Evolutionary conservation across 2,797 vertebrate species (phyloP).

Genomic region (Lepus townsendii): DNA sequence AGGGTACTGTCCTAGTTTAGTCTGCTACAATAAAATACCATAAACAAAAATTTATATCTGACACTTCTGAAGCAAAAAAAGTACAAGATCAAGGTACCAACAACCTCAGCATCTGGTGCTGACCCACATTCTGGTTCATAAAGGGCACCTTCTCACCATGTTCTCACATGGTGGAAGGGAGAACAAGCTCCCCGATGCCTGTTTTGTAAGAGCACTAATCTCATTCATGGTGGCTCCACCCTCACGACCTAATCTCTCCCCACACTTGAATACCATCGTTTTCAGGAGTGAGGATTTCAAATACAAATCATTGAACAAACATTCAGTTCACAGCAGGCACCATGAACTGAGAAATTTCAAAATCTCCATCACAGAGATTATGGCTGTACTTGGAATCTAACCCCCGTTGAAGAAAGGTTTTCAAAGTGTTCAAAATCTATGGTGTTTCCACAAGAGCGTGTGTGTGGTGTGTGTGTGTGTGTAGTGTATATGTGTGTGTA

Average conservation of each 20-base stretch:
- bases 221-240: not conserved
- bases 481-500: not conserved
- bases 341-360: not conserved
- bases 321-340: not conserved
- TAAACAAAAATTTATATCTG: not conserved
- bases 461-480: not conserved
- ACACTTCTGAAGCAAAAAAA: not conserved
- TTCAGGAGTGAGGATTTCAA: not conserved
- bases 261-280: not conserved
- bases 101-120: not conserved
- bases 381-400: not conserved
- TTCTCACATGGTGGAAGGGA: not conserved
- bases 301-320: not conserved
- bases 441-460: not conserved
- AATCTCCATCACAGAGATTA: not conserved
- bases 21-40: not conserved
- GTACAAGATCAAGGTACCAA: not conserved
- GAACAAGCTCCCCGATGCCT: not conserved
- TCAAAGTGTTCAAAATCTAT: not conserved
- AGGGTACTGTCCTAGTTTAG: not conserved
- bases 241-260: not conserved
- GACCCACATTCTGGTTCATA: not conserved
- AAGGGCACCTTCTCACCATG: too few relatives aligned
- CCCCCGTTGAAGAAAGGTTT: not conserved
- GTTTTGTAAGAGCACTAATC: not conserved